Evolutionary conservation across 1,140 invertebrate genomes (phyloP).

Genomic region (Antheraea pernyi): DNA sequence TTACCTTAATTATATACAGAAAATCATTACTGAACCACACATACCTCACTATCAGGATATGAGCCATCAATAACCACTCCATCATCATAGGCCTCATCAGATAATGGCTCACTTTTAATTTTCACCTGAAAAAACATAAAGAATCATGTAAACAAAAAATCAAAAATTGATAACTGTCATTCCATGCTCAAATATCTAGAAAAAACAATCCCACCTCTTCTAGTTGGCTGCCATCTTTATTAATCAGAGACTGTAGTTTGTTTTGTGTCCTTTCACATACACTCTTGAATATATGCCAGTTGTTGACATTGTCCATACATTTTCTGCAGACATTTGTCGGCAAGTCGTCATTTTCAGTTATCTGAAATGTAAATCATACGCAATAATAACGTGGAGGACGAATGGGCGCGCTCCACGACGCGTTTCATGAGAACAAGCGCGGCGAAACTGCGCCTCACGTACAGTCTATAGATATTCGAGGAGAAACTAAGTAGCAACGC

Average conservation of each 20-base stretch:
- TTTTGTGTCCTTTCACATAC: constrained; percentile 79
- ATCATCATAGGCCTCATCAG: constrained; percentile 75
- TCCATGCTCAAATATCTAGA: constrained; percentile 49
- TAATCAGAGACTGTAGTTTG: constrained; percentile 77
- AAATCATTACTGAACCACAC: constrained; percentile 22
- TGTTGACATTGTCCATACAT: constrained; percentile 79
- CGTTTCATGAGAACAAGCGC: constrained; percentile 67
- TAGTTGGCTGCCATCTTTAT: constrained; percentile 72
- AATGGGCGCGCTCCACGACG: constrained; percentile 48
- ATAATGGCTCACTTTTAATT: constrained; percentile 74
- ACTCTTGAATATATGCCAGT: constrained; percentile 79
- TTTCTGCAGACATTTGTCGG: constrained; percentile 80
- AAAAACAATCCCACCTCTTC: constrained; percentile 69
- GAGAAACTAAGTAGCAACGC: constrained; percentile 76
- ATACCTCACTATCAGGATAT: constrained; percentile 69
- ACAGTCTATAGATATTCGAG: constrained; percentile 62
- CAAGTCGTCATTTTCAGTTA: constrained; percentile 78
- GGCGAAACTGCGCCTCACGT: constrained; percentile 66
- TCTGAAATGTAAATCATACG: constrained; percentile 77
- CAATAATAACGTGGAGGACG: constrained; percentile 58
- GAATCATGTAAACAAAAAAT: constrained; percentile 37
- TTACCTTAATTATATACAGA: background rate
- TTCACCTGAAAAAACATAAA: constrained; percentile 70
- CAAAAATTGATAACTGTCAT: constrained; percentile 45
- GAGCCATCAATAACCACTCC: constrained; percentile 76